These are phyloP conservation scores for Drosophila subquinaria DNA, from an alignment of 2,888 invertebrate genomes.

Conservation along the genomic window DNA sequence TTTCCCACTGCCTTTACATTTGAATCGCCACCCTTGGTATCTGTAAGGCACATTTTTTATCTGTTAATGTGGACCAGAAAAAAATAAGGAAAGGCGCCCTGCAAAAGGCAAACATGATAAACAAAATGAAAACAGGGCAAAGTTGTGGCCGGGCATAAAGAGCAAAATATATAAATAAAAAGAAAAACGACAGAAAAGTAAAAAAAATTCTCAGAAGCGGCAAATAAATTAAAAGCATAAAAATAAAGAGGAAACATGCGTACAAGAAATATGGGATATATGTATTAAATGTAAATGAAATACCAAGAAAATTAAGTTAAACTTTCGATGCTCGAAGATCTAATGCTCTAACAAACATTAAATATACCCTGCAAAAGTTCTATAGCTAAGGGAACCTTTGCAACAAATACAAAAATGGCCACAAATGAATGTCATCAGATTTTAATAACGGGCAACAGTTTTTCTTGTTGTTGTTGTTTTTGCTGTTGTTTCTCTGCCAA, in stretches of 20 bases:
- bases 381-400: neutral
- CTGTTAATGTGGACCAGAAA: conserved; percentile 34
- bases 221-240: conserved; percentile 35
- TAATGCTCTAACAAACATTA: conserved; percentile 4
- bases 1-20: neutral
- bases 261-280: conserved; percentile 20
- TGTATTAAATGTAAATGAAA: conserved; percentile 51
- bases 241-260: conserved; percentile 31
- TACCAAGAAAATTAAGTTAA: conserved; percentile 7
- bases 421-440: neutral
- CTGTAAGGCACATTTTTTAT: conserved; percentile 35
- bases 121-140: conserved; percentile 15
- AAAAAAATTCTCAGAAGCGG: conserved; percentile 11
- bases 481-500: conserved; percentile 7
- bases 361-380: neutral
- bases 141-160: conserved; percentile 13
- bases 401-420: conserved; percentile 7
- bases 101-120: conserved; percentile 34
- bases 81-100: neutral
- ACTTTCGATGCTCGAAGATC: too few relatives aligned
- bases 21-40: neutral
- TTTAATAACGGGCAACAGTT: neutral
- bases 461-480: neutral
- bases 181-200: conserved; percentile 2
- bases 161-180: conserved; percentile 3